Conservation (phyloP, 2,888 invertebrate genomes). For the Heliconius aoede region DNA sequence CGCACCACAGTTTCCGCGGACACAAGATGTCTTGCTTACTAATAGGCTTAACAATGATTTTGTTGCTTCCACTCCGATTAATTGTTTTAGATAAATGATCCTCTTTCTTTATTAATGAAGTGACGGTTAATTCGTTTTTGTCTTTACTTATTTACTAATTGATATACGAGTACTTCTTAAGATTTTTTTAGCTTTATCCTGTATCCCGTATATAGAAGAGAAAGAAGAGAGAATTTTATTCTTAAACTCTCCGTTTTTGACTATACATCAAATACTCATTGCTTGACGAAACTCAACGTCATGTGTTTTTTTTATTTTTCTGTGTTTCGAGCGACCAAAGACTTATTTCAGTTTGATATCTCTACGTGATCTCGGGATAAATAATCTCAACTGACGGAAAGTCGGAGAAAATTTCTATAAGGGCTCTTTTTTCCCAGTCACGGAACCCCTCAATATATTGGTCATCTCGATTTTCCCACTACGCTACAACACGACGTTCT, state of each 20-base stretch:
- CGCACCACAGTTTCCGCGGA: constrained; percentile 28
- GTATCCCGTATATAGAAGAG: background rate
- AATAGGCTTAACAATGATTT: constrained; percentile 54
- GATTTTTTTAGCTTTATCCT: background rate
- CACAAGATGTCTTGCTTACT: constrained; percentile 51
- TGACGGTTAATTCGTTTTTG: constrained; percentile 21
- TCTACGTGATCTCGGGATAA: no score
- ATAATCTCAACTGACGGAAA: no score
- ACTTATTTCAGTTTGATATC: no score
- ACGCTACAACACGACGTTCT: background rate
- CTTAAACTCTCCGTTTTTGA: background rate
- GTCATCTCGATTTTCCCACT: no score
- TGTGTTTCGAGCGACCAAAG: no score
- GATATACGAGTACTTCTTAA: background rate
- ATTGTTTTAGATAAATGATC: constrained; percentile 52
- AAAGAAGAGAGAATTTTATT: background rate
- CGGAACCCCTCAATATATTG: no score
- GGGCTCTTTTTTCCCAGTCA: no score
- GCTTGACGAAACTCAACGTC: no score
- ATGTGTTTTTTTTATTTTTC: no score
- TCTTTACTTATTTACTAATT: constrained; percentile 1
- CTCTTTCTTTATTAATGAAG: constrained; percentile 46
- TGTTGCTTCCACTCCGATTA: constrained; percentile 53
- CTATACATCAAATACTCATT: no score
- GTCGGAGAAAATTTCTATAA: no score